These are phyloP conservation scores for Ennomos fuscantarius DNA, from an alignment of 2,888 invertebrate genomes.

Conservation along the genomic window DNA sequence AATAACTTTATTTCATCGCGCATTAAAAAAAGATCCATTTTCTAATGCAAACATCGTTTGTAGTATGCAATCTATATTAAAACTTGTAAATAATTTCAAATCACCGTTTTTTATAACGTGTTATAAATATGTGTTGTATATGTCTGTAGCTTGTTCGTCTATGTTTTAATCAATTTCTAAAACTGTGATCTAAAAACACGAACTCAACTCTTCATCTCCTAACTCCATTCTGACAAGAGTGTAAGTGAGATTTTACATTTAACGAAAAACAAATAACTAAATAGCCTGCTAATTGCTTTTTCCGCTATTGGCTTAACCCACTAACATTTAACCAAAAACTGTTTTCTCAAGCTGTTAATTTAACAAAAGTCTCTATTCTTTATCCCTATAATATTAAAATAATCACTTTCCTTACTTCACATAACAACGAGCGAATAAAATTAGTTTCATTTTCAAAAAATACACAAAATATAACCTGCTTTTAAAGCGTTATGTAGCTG, in stretches of 20 bases:
- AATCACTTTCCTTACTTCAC: conserved; percentile 69
- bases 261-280: conserved; percentile 7
- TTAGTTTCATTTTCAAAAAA: conserved; percentile 77
- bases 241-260: conserved; percentile 12
- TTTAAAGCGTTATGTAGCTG: conserved; percentile 21
- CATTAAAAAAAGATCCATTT: no score
- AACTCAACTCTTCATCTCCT: background rate
- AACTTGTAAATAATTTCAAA: no score
- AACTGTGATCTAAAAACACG: background rate
- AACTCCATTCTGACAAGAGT: conserved; percentile 6
- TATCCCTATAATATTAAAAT: conserved; percentile 40
- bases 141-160: conserved; percentile 31
- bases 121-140: conserved; percentile 21
- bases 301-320: conserved; percentile 23
- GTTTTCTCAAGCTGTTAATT: conserved; percentile 4
- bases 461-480: conserved; percentile 11
- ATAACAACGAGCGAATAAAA: conserved; percentile 30
- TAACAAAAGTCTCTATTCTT: conserved; percentile 19
- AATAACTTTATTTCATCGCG: no score
- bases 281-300: conserved; percentile 14
- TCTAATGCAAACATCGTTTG: background rate
- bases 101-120: conserved; percentile 28
- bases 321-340: conserved; percentile 7
- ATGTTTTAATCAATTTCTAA: conserved; percentile 18
- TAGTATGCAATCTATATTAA: no score